Evolutionary conservation across 2,888 invertebrate species (phyloP), one percentile per base, ranked within the genome.

Genomic region (Rhagium mordax): DNA sequence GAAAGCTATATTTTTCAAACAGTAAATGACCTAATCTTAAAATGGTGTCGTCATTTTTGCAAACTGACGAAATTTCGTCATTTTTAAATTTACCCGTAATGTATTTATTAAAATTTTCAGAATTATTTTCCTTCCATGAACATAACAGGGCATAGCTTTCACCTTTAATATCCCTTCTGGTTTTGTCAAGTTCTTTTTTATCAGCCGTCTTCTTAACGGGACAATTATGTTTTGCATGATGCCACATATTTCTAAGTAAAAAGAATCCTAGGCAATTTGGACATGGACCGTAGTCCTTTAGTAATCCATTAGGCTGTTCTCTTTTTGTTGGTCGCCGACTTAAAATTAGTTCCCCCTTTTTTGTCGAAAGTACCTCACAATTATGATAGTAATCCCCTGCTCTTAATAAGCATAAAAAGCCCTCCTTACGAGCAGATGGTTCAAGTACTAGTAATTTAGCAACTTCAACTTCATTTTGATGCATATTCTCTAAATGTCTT

Each of bases 1-100:
- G n/a, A 16, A 7, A 29, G n/a, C 51, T 51, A 16, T 65, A 65
- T 51, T 65, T 65, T 53, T 65, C 65, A 33, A 16, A 65, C 1
- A 51, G 18, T 10, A 65, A 51, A 16, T 15, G 7, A 15, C 65
- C 65, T 13, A 16, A 27, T 65, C 65, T 20, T 29, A 51, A 7
- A n/a, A 27, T 51, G 3, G n/a, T 13, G 4, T 24, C 8, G 27
- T 65, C 49, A 5, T 27, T 13, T 10, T 21, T 20, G 15, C 64
- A 64, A 24, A 49, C 18, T 16, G 8, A 15, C 48, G 65, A 65
- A 24, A 65, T 65, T n/a, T 51, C 29, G 18, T 65, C 29, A 51
- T 53, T 65, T 65, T n/a, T 24, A 1, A 65, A 51, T 27, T 65
- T 65, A n/a, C 10, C 29, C 3, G 49, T 16, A 29, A 65, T 65